Evolutionary conservation across 1,140 invertebrate species (phyloP).

Genomic region (Aphaenogaster ashmeadi): DNA sequence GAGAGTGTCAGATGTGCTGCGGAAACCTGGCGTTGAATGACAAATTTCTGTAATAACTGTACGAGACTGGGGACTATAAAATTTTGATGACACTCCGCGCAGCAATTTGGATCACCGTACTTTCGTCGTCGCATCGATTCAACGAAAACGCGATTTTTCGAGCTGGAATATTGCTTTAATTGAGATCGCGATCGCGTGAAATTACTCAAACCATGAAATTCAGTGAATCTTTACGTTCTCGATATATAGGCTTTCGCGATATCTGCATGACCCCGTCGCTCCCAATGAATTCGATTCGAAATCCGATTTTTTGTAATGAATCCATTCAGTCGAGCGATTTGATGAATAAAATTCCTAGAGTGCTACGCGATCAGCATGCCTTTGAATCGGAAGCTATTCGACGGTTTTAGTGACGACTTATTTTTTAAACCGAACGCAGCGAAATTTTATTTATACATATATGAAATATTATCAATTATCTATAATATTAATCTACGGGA

Average conservation of each 20-base stretch:
- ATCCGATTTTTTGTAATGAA: conserved; percentile 66
- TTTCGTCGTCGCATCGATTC: conserved; percentile 32
- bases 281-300: conserved; percentile 61
- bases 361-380: conserved; percentile 35
- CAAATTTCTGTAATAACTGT: background rate
- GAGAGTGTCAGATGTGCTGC: background rate
- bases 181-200: conserved; percentile 65
- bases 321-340: conserved; percentile 63
- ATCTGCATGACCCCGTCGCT: conserved; percentile 43
- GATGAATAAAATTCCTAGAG: conserved; percentile 63
- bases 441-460: conserved; percentile 10
- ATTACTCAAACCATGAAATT: conserved; percentile 67
- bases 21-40: background rate
- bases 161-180: conserved; percentile 64
- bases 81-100: conserved; percentile 32
- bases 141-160: conserved; percentile 52
- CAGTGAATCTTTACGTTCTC: conserved; percentile 60
- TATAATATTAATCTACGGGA: background rate
- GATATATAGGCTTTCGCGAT: conserved; percentile 42
- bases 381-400: conserved; percentile 41
- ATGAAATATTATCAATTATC: background rate
- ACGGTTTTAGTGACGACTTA: conserved; percentile 48
- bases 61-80: background rate
- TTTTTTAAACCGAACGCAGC: conserved; percentile 30
- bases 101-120: conserved; percentile 32